Evolutionary conservation across 2,888 invertebrate genomes (phyloP).

Genomic region (Altica lythri): DNA sequence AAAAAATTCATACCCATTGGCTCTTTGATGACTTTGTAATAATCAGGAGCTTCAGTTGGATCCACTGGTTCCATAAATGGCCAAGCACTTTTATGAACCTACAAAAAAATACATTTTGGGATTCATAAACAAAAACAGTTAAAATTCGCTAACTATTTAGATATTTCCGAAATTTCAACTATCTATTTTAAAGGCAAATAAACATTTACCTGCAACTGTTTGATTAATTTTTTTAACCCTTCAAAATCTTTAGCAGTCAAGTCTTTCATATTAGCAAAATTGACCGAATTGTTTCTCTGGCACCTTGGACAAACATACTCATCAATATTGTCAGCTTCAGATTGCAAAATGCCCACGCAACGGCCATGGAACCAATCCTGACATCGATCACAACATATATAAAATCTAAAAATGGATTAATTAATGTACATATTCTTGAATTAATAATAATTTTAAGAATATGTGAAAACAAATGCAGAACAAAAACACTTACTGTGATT

Average conservation of each 20-base stretch:
- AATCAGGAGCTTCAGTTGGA: constrained; percentile 94
- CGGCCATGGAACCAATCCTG: constrained; percentile 99
- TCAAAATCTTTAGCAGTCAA: constrained; percentile 80
- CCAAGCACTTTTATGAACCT: constrained; percentile 96
- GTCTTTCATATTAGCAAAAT: constrained; percentile 88
- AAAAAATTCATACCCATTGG: constrained; percentile 80
- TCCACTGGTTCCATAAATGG: constrained; percentile 98
- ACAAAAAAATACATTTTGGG: constrained; percentile 36
- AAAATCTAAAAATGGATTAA: constrained; percentile 71
- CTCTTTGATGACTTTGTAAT: constrained; percentile 93
- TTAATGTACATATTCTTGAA: neutral
- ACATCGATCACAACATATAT: constrained; percentile 98
- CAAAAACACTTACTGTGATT: constrained; percentile 80
- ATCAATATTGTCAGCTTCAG: constrained; percentile 92
- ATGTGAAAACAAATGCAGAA: neutral
- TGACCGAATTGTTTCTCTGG: constrained; percentile 85
- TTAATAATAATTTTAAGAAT: neutral
- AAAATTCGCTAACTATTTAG: neutral
- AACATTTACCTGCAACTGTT: constrained; percentile 77
- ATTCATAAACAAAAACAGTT: constrained; percentile 3
- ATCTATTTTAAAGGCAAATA: neutral
- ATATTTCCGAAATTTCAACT: neutral
- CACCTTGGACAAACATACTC: constrained; percentile 97
- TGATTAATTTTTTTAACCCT: constrained; percentile 81
- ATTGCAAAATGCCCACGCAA: constrained; percentile 93